Evolutionary conservation across 2,113 vertebrate genomes (phyloP).

Genomic region (Phylloscopus whistleri): DNA sequence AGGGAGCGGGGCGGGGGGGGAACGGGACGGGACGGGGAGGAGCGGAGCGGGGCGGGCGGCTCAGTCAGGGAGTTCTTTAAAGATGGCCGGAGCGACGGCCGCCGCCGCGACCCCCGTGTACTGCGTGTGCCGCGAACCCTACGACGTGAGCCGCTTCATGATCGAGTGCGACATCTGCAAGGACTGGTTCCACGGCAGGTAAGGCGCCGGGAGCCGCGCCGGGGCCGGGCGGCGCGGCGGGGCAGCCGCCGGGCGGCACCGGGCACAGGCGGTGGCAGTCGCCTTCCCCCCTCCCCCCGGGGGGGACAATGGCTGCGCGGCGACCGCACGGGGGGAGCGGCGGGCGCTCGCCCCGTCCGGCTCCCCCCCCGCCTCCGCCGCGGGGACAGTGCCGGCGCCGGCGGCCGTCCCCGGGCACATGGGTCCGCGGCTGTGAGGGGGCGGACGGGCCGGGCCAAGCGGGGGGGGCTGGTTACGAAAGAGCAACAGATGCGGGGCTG

Average conservation of each 20-base stretch:
- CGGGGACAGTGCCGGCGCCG: background rate
- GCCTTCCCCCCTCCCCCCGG: background rate
- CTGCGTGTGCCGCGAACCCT: constrained; percentile 96
- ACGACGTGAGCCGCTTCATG: constrained; percentile 98
- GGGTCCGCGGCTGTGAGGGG: background rate
- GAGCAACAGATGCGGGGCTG: constrained; percentile 34
- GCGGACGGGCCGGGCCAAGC: background rate
- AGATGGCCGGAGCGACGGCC: constrained; percentile 80
- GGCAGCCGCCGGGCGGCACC: background rate
- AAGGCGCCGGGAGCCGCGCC: background rate
- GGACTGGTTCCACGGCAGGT: constrained; percentile 99
- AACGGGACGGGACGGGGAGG: background rate
- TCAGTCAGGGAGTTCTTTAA: constrained; percentile 73
- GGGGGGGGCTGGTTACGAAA: background rate
- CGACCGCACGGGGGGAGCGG: background rate
- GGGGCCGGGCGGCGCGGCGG: background rate
- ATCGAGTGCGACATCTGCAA: constrained; percentile 98
- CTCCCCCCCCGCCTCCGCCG: background rate
- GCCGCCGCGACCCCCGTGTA: constrained; percentile 82
- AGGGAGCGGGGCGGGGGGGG: background rate
- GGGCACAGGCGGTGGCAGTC: background rate
- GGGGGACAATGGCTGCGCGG: constrained; percentile 22
- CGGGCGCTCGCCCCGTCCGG: background rate
- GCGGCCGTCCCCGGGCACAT: background rate
- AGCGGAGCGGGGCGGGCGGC: background rate